These are phyloP conservation scores for Corvus moneduloides DNA, from an alignment of 2,113 vertebrate genomes.

Conservation along the genomic window DNA sequence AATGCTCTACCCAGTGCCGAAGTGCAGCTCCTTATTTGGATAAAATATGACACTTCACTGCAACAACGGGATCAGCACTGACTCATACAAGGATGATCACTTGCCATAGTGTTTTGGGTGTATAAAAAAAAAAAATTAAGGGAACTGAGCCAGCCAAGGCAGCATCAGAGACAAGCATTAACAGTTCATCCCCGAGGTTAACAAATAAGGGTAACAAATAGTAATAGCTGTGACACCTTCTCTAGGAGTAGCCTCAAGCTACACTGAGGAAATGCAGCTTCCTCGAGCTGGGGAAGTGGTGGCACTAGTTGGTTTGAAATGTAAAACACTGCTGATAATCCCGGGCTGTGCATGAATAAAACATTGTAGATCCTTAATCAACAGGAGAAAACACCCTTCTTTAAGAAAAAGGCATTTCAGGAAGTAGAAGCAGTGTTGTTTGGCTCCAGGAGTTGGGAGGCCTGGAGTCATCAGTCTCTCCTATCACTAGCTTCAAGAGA, in stretches of 20 bases:
- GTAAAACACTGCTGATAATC: slow-evolving; percentile 39
- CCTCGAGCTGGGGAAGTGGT: not conserved
- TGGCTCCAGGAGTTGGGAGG: slow-evolving; percentile 6
- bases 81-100: slow-evolving; percentile 30
- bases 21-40: slow-evolving; percentile 52
- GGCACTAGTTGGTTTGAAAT: slow-evolving; percentile 30
- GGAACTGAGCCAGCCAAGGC: not conserved
- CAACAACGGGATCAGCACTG: slow-evolving; percentile 17
- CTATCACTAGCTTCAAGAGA: slow-evolving; percentile 3
- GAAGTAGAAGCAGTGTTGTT: slow-evolving; percentile 1
- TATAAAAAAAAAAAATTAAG: not conserved
- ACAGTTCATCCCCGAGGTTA: slow-evolving; percentile 33
- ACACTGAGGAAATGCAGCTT: not conserved
- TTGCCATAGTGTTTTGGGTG: not conserved
- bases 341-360: slow-evolving; percentile 27
- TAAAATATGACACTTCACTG: slow-evolving; percentile 35
- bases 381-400: not conserved
- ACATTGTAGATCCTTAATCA: slow-evolving; percentile 18
- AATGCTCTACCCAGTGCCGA: not conserved
- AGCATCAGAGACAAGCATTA: not conserved
- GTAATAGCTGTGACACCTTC: slow-evolving; percentile 28
- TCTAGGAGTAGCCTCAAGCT: slow-evolving; percentile 12
- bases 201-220: not conserved
- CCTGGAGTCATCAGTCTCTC: not conserved
- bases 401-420: slow-evolving; percentile 5